A percentile compares a stretch with the other conserved stretches of the same genome.
These are phyloP conservation scores for Ophioninae sp. DNA, from an alignment of 2,888 invertebrate species.

Conservation along the genomic window DNA sequence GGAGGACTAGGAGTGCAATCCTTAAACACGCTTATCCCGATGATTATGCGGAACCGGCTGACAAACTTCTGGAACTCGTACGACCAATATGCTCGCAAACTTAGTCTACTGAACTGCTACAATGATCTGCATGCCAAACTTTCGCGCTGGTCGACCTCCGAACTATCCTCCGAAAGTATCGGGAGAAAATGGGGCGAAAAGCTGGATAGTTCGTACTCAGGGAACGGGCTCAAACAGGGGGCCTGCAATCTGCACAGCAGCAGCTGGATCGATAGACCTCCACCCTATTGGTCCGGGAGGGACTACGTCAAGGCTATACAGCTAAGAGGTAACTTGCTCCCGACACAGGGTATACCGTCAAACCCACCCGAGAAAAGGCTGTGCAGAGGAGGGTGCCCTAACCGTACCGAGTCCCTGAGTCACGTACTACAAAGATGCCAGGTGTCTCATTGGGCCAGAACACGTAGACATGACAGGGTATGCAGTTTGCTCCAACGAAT, in stretches of 20 bases:
- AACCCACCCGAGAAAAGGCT: not conserved
- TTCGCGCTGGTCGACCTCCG: too few species aligned
- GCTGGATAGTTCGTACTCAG: not conserved
- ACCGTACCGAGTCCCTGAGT: not conserved
- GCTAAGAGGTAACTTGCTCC: conserved; percentile 68
- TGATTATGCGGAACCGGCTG: too few species aligned
- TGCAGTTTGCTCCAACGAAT: not conserved
- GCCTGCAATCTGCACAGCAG: conserved; percentile 50
- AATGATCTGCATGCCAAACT: too few species aligned
- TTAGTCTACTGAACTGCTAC: too few species aligned
- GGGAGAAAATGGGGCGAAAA: too few species aligned
- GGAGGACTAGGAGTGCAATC: too few species aligned
- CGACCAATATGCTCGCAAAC: too few species aligned
- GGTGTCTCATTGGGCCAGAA: not conserved
- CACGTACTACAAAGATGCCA: not conserved
- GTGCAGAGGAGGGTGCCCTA: not conserved
- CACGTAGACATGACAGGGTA: not conserved
- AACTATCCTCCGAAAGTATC: too few species aligned
- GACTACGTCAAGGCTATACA: conserved; percentile 69
- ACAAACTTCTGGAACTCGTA: too few species aligned
- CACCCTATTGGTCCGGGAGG: conserved; percentile 66
- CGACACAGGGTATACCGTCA: conserved; percentile 66
- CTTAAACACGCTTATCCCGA: too few species aligned
- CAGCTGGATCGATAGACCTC: conserved; percentile 64
- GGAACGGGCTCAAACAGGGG: conserved; percentile 10